Evolutionary conservation across 2,113 vertebrate genomes (phyloP), one percentile per base, ranked within the genome.

Genomic region (Plectropomus leopardus): DNA sequence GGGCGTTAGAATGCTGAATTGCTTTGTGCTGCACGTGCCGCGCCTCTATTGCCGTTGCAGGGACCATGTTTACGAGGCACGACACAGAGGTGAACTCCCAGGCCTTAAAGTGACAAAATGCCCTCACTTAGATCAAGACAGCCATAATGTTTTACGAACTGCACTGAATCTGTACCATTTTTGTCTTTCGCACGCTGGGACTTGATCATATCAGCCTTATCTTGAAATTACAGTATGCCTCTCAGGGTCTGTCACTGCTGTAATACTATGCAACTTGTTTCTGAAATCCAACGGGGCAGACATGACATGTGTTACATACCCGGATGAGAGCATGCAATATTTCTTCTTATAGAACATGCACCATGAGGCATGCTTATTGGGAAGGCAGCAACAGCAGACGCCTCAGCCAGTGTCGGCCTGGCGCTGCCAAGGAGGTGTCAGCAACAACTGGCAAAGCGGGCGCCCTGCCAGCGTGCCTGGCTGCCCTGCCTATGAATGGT

Each of bases 401-500:
- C 78, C 64, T 80, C 73, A 48, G 72, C 76, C 48, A 69, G 64
- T 64, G 82, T 67, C 58, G 69, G 85, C 83, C 40, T 30, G 87
- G 70, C 36, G 44, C 83, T 89, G 92, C 79, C 89, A 90, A 84
- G 79, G 82, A 93, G 86, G 88, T 92, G 88, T 94, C 91, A 90
- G 83, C 73, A 86, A 48, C 91, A 92, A 92, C 89, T 90, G 90
- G 81, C 84, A 40, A 80, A 76, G 50, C 50, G 9, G 91, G 83
- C 80, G 23, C 60, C 77, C 50, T 47, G 82, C 89, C 89, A 88
- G 82, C 66, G 57, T 23, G 45, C 83, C 59, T 82, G 67, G 82
- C 80, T 9, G 80, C 65, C 78, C 81, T 86, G 87, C 69, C 81
- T 73, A 76, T 85, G 86, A 82, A 83, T 86, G 53, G 91, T 78